phyloP scores from a whole-genome alignment of 1,140 invertebrate genomes.

The Monochamus saltuarius region DNA sequence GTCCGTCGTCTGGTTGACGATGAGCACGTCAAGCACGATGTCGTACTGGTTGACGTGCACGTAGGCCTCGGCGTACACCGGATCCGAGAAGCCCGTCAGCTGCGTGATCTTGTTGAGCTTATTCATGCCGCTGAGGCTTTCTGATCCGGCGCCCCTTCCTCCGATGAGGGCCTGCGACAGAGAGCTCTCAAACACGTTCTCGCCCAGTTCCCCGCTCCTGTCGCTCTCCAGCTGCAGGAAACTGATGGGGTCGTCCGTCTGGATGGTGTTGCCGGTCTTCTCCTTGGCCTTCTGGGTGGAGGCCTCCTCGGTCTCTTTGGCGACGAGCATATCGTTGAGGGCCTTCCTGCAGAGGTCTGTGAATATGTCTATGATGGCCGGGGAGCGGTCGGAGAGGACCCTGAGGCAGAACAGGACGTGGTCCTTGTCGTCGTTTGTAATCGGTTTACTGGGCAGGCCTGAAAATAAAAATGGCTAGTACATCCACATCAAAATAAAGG shows the following conservation, averaged over 20 bases:
- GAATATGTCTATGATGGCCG: constrained; percentile 75
- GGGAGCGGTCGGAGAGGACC: constrained; percentile 75
- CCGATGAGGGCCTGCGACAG: constrained; percentile 87
- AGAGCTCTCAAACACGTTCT: constrained; percentile 94
- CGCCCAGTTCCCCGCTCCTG: constrained; percentile 72
- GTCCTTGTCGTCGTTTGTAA: constrained; percentile 95
- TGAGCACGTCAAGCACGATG: constrained; percentile 93
- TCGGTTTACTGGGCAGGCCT: constrained; percentile 68
- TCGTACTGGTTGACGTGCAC: constrained; percentile 99
- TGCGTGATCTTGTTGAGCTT: constrained; percentile 93
- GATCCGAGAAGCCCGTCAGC: constrained; percentile 98
- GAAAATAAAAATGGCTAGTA: constrained; percentile 36
- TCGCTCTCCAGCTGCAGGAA: constrained; percentile 82
- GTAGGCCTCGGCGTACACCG: constrained; percentile 98
- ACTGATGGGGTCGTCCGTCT: constrained; percentile 84
- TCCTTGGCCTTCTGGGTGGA: constrained; percentile 61
- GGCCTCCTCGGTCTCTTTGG: constrained; percentile 75
- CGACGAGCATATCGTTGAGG: constrained; percentile 81
- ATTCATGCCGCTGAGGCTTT: constrained; percentile 57
- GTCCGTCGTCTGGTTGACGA: constrained; percentile 98
- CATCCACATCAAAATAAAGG: not conserved
- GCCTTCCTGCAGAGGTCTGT: constrained; percentile 76
- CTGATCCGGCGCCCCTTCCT: constrained; percentile 49
- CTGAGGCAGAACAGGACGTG: constrained; percentile 82
- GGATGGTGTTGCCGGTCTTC: constrained; percentile 70